Base-by-base conservation (phyloP, 2,113 vertebrate genomes). In the Nerophis lumbriciformis region DNA sequence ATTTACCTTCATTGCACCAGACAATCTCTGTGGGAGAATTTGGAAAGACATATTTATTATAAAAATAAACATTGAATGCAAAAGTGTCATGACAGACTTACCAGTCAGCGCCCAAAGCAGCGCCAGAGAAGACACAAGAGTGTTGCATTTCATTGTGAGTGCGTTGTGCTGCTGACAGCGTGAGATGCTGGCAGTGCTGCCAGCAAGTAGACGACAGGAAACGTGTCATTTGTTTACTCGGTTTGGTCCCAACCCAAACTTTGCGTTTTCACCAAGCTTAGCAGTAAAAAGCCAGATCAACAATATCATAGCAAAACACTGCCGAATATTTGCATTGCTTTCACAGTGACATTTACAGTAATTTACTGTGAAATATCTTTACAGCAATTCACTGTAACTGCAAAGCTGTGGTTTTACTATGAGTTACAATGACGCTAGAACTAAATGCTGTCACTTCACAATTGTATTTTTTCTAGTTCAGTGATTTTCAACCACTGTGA, bases 41-140 rank as follows among this genome's bases (percentile, higher is more conserved):
- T 14, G 2, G 6, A 71, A 19, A 66, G 1, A 54, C 45, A 61
- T 12, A 45, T 45, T 45, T 12, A 45, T 6, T 12, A 55, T 19
- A 0, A 67, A 19, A 28, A 28, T 2, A 50, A 56, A 12, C 42
- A 56, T n/a, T 7, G 7, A 21, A 16, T 55, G 53, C n/a, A 36
- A 51, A 3, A 6, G 53, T 16, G 39, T 11, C 4, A 9, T 42
- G 35, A 15, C 0, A 42, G n/a, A 66, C 70, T 65, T 71, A 89
- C 87, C 84, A 37, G 68, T 21, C n/a, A 74, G 45, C 9, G 38
- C 63, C 75, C 72, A 80, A 8, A 82, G 48, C 53, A 87, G 39
- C 60, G 79, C 49, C 11, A 81, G 50, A 35, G 19, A 35, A 12
- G 14, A 5, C 2, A 77, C 4, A 21, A 48, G 2, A 2, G 47